Base-by-base conservation (phyloP, 2,797 vertebrate species). In the Tangara arthus region DNA sequence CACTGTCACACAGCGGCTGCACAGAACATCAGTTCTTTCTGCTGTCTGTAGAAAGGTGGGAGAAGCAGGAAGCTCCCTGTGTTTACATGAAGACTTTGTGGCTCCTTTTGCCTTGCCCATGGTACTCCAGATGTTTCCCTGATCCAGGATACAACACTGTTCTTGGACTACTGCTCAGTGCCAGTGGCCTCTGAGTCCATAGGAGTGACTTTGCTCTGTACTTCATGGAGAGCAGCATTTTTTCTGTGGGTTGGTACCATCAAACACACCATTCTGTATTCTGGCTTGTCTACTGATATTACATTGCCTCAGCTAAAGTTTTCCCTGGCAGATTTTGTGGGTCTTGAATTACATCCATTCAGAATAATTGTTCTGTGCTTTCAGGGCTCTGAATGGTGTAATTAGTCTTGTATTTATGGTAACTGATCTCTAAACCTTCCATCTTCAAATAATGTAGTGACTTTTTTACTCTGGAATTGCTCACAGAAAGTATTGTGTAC, bases 41-140 rank as follows among this genome's bases (percentile, higher is more conserved):
- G 11, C 32, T 44, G 5, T 24, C 73, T 42, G 15, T 50, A 71
- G 82, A 82, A 60, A 53, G 22, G 35, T 12, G 3, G 34, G 35
- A 79, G 44, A 7, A n/a, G 6, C 0, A 0, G 15, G 60, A 49
- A 79, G 16, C 8, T 57, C 35, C n/a, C 3, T 1, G 0, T 57
- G 21, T 71, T 61, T 47, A 12, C 14, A 2, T 9, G 42, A 50
- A 75, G 49, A 34, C 22, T 68, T 49, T 8, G 2, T 75, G 55
- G 44, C 15, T 72, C 42, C 11, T 73, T 56, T 66, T 68, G 21
- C 49, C 61, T 86, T 87, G 59, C 20, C 52, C 6, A 0, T 27
- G 1, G 0, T 39, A 60, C 19, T 21, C 4, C 32, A 15, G 28
- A 5, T 28, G 10, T 55, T 90, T 52, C 59, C 12, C 17, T 66